Evolutionary conservation across 2,888 invertebrate species (phyloP).

Genomic region (Cecidostiba fungosa): DNA sequence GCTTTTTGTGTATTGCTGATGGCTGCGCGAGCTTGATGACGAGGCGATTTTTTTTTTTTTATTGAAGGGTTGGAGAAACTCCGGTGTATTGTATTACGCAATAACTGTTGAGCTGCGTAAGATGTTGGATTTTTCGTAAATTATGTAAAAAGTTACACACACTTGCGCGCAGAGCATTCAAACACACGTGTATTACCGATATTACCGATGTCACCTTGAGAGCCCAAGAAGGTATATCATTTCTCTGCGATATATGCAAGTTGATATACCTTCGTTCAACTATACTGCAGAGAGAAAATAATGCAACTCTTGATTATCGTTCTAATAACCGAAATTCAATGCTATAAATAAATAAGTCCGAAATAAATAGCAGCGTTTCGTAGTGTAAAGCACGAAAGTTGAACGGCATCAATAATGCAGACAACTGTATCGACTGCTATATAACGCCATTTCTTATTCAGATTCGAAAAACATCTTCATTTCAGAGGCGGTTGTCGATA

Average conservation of each 20-base stretch:
- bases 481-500: not conserved
- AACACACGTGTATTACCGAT: not conserved
- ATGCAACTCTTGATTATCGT: not conserved
- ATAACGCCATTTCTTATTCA: conserved; percentile 16
- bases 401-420: not conserved
- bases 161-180: not conserved
- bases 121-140: not conserved
- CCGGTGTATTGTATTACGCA: not conserved
- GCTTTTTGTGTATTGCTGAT: not conserved
- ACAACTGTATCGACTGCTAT: not conserved
- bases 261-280: not conserved
- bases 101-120: not conserved
- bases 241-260: not conserved
- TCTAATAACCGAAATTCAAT: not conserved
- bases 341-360: conserved; percentile 20
- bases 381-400: not conserved
- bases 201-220: conserved; percentile 41
- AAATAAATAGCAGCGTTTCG: not conserved
- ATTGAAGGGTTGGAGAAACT: not conserved
- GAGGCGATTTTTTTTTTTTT: not conserved
- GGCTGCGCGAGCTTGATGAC: not conserved
- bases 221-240: conserved; percentile 9
- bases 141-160: conserved; percentile 1
- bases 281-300: not conserved
- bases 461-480: conserved; percentile 21